Conservation (phyloP, 2,888 invertebrate genomes). For the Lomographa bimaculata region DNA sequence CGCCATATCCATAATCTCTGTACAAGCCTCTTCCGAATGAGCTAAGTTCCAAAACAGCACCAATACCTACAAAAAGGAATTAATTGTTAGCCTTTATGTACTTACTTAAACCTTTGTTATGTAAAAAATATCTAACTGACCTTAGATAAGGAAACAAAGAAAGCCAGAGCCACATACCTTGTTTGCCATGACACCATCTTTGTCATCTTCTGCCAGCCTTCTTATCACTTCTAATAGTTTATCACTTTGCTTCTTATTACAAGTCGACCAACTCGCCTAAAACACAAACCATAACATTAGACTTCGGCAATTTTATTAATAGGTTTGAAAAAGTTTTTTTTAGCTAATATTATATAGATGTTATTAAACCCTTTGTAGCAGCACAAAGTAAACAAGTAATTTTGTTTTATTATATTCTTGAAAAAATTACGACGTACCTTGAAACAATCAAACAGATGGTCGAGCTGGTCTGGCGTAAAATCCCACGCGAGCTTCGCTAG, state of each 20-base stretch:
- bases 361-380: too few relatives aligned
- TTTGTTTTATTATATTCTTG: too few relatives aligned
- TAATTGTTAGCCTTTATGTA: neutral
- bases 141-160: too few relatives aligned
- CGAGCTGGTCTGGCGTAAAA: conserved; percentile 98
- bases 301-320: too few relatives aligned
- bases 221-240: conserved; percentile 97
- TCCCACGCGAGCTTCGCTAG: conserved; percentile 99
- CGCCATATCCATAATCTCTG: conserved; percentile 98
- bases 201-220: conserved; percentile 98
- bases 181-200: conserved; percentile 99
- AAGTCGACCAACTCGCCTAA: conserved; percentile 96
- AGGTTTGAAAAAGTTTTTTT: too few relatives aligned
- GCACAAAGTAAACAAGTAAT: too few relatives aligned
- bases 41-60: conserved; percentile 98
- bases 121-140: too few relatives aligned
- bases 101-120: too few relatives aligned
- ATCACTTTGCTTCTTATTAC: conserved; percentile 97
- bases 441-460: conserved; percentile 98
- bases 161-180: conserved; percentile 91
- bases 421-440: conserved; percentile 87
- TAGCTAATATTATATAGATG: too few relatives aligned
- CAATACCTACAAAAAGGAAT: conserved; percentile 86
- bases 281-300: conserved; percentile 3
- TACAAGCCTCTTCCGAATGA: conserved; percentile 97